Base-by-base conservation (phyloP, 2,888 invertebrate genomes). In the Agrotis exclamationis region DNA sequence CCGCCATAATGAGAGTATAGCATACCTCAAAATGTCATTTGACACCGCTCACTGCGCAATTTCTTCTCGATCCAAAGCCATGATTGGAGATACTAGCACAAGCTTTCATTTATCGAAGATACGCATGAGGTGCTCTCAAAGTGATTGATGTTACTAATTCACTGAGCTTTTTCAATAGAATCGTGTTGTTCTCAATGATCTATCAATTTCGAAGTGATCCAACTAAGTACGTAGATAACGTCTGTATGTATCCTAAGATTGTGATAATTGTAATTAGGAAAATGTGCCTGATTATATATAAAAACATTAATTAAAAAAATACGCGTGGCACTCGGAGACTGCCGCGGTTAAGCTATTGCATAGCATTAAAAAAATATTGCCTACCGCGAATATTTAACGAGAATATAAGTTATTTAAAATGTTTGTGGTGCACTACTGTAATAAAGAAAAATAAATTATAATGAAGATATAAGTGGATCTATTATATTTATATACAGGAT, bases 141-240 rank as follows among this genome's bases (percentile, higher is more conserved):
- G 3, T 56, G 54, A 70, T 69, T 56, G 70, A 70, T 69, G 45
- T 56, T 39, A 16, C 13, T 54, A 53, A 69, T 56, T 69, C 70
- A 22, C 14, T 22, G 33, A 33, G 44, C 6, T 64, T 33, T 24
- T 63, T 39, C 24, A n/a, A 28, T 16, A 16, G 16, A 48, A 44
- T 16, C 56, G 9, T 56, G 20, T 44, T 48, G 11, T 45, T 22
- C 20, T 56, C 33, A n/a, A 7, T n/a, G n/a, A 28, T 70, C 16
- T 22, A 24, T 70, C 51, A 58, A 48, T 59, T 48, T 50, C 44
- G 20, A 44, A n/a, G 20, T 28, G 14, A 33, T 39, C 11, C 33
- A 28, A 20, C 16, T 33, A n/a, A 22, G 22, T 16, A 28, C 28
- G n/a, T 45, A 33, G 16, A 66, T 44, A 28, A 45, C 20, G 20